A percentile compares a stretch with the other conserved stretches of the same genome.
phyloP scores from a whole-genome alignment of 2,113 vertebrate genomes.

The Pelodiscus sinensis region DNA sequence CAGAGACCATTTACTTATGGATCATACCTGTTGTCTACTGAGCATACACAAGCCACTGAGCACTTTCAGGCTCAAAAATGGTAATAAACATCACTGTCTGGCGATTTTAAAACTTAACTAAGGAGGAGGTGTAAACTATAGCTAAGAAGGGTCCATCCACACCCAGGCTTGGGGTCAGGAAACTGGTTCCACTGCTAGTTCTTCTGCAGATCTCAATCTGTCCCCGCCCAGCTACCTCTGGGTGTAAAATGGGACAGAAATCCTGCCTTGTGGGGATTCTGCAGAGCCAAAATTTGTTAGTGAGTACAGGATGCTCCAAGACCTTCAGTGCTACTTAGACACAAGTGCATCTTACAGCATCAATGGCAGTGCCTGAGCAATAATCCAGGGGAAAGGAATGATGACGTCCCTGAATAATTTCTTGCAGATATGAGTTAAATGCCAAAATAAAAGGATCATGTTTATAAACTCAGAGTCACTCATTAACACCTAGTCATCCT shows the following conservation, averaged over 20 bases:
- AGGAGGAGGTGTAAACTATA: background rate
- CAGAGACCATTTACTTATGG: background rate
- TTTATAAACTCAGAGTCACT: fast-evolving
- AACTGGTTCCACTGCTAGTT: background rate
- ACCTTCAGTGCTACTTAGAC: background rate
- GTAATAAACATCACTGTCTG: no score
- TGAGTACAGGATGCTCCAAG: background rate
- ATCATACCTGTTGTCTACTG: background rate
- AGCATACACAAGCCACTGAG: background rate
- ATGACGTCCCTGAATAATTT: background rate
- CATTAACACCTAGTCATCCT: background rate
- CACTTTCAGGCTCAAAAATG: background rate
- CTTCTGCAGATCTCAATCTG: background rate
- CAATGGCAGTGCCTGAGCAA: fast-evolving
- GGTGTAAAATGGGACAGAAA: background rate
- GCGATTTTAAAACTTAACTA: no score
- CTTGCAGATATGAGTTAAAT: background rate
- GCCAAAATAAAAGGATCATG: background rate
- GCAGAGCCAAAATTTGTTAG: background rate
- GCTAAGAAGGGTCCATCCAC: background rate
- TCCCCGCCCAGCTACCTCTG: no score
- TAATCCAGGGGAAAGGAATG: background rate
- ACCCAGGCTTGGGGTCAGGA: background rate
- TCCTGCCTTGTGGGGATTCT: background rate
- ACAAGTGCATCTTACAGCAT: background rate